Evolutionary conservation across 2,113 vertebrate genomes (phyloP), one percentile per base, ranked within the genome.

Genomic region (Dicaeum eximium): DNA sequence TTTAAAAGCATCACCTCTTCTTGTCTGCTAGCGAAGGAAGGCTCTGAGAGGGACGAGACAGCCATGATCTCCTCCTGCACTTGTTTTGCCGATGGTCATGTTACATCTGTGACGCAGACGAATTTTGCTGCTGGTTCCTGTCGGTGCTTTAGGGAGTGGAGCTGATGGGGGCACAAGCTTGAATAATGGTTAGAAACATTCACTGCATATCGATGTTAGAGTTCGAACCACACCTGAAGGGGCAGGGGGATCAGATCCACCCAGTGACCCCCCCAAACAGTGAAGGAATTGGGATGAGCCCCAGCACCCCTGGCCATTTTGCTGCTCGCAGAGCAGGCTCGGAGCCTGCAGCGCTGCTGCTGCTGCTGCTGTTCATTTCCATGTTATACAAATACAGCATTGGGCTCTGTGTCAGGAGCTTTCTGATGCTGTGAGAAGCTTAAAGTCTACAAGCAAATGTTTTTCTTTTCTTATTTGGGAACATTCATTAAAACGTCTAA

Each of bases 31-130:
- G 6, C 0, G 17, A 70, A 51, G 88, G 92, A n/a, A 67, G 86
- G 88, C 90, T 80, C 53, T 40, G 79, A 42, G 81, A 44, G 28
- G 38, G 94, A 61, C 27, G 64, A 95, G 93, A 20, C 88, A 81
- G 96, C 92, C 95, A 66, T 10, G 91, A 87, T 95, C 74, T 90
- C 93, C 24, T 69, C 14, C 92, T 94, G 88, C 87, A 21, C 86
- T 92, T 62, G 93, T 90, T 95, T 90, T 93, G 89, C 86, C 40
- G 73, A 92, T 86, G 88, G 90, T 94, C 91, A 92, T 94, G 92
- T 96, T 96, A 96, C 95, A 93, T 77, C 94, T 96, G 95, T 97
- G 95, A 97, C 95, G 93, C 96, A 97, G 91, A 75, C 91, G 72
- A 33, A 96, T 88, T 97, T 96, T 95, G 90, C 95, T 89, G 40